phyloP scores from a whole-genome alignment of 2,113 vertebrate species.

The Gymnorhina tibicen region DNA sequence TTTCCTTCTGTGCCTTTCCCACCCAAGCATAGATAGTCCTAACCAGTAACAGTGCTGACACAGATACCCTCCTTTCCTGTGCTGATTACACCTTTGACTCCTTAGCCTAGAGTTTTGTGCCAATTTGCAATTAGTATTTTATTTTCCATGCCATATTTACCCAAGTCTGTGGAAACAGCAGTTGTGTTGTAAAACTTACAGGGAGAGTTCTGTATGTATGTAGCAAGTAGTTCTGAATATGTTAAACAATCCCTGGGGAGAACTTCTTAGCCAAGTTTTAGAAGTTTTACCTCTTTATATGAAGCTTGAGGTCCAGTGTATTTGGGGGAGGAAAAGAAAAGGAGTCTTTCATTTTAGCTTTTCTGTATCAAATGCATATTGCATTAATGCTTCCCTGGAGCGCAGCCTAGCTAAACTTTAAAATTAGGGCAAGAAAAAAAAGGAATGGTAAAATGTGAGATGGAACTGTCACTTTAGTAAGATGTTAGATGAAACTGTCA shows the following conservation, averaged over 20 bases:
- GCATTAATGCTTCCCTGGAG: neutral
- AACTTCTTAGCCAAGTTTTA: constrained; percentile 19
- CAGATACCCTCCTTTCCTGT: constrained; percentile 16
- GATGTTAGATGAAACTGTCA: too few species aligned
- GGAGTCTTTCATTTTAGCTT: constrained; percentile 9
- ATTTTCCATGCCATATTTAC: constrained; percentile 33
- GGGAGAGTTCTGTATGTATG: constrained; percentile 3
- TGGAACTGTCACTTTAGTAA: neutral
- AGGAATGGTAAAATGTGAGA: neutral
- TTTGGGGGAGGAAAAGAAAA: neutral
- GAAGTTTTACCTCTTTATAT: neutral
- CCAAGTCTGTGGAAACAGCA: constrained; percentile 22
- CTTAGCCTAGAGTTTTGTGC: neutral
- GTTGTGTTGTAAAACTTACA: constrained; percentile 23
- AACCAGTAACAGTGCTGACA: neutral
- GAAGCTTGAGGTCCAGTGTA: neutral
- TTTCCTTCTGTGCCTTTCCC: constrained; percentile 10
- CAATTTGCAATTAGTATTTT: constrained; percentile 19
- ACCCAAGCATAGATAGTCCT: neutral
- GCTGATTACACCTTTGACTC: constrained; percentile 24
- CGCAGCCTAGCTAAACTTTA: constrained; percentile 9
- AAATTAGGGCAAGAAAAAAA: neutral
- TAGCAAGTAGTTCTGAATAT: neutral
- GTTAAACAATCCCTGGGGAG: constrained; percentile 5
- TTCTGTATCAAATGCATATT: neutral